Evolutionary conservation across 2,888 invertebrate genomes (phyloP), one percentile per base, ranked within the genome.

Genomic region (Leucoptera coffeella): DNA sequence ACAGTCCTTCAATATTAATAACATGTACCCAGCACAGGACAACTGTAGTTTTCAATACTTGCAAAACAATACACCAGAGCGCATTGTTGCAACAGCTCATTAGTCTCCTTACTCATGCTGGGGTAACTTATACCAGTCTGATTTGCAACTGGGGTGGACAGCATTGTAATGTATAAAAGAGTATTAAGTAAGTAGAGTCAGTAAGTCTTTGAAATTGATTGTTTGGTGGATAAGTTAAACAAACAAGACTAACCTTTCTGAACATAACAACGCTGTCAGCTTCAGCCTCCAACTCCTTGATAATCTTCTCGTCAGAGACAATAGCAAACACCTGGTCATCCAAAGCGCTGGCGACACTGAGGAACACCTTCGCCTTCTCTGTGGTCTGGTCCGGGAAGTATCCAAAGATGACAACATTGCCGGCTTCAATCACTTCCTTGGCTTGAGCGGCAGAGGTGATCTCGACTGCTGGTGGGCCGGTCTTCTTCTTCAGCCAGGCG

Each of bases 401-500:
- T 57, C 93, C 95, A 49, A 97, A 69, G 37, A 95, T 74, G 36
- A 80, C 85, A 32, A 97, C 91, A 39, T 85, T 77, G 41, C 80
- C 80, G 14, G 78, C 80, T 20, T 85, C 88, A 30, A 87, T 78
- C 47, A 96, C 82, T 35, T 81, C 77, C 54, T 91, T 89, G 29
- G 86, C 84, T 36, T 85, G 88, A 29, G 89, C 91, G 3, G 83
- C 82, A 5, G 82, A 75, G 17, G 74, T 56, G 21, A 99, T 61
- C 35, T 82, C 80, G 40, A 80, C 77, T n/a, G 94, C 95, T 32
- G 93, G 83, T 27, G 97, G 95, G 28, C 97, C 97, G 47, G 93
- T 92, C 77, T 97, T 99, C 77, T 97, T 97, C 56, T 80, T 77
- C 33, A 99, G 61, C 99, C 99, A 99, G 39, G 74, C 74, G 32